phyloP scores from a whole-genome alignment of 2,797 vertebrate species.

The Danio tinwini region DNA sequence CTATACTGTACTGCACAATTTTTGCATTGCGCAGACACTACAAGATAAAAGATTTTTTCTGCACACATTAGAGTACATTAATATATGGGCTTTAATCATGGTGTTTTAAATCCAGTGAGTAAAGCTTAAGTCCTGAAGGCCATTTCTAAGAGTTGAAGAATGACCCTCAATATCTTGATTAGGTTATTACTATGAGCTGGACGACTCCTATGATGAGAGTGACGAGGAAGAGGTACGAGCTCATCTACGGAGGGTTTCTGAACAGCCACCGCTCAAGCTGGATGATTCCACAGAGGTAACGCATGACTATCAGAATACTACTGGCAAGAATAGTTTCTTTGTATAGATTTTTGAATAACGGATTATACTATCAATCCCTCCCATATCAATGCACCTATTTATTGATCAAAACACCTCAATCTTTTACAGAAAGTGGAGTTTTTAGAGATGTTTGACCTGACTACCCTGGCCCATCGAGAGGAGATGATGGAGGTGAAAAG shows the following conservation, averaged over 20 bases:
- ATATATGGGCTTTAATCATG: background rate
- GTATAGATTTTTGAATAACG: background rate
- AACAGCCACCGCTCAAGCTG: constrained; percentile 95
- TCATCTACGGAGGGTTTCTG: constrained; percentile 92
- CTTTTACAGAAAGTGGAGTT: constrained; percentile 90
- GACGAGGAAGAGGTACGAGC: constrained; percentile 96
- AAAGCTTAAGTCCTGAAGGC: background rate
- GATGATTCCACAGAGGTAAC: constrained; percentile 92
- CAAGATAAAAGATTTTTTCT: too few species aligned
- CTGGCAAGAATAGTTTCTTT: background rate
- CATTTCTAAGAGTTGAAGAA: background rate
- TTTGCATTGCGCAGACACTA: too few species aligned
- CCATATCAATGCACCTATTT: background rate
- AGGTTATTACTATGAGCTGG: constrained; percentile 98
- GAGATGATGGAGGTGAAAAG: constrained; percentile 91
- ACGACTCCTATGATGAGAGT: constrained; percentile 97
- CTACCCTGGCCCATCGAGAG: constrained; percentile 88
- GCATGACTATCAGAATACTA: background rate
- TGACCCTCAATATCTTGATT: constrained; percentile 47
- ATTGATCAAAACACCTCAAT: background rate
- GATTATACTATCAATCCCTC: too few species aligned
- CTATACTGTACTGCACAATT: too few species aligned
- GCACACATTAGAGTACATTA: too few species aligned
- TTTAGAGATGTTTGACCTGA: constrained; percentile 89
- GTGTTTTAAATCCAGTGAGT: background rate